These are phyloP conservation scores for Theristicus caerulescens DNA, from an alignment of 2,113 vertebrate genomes.

Conservation along the genomic window DNA sequence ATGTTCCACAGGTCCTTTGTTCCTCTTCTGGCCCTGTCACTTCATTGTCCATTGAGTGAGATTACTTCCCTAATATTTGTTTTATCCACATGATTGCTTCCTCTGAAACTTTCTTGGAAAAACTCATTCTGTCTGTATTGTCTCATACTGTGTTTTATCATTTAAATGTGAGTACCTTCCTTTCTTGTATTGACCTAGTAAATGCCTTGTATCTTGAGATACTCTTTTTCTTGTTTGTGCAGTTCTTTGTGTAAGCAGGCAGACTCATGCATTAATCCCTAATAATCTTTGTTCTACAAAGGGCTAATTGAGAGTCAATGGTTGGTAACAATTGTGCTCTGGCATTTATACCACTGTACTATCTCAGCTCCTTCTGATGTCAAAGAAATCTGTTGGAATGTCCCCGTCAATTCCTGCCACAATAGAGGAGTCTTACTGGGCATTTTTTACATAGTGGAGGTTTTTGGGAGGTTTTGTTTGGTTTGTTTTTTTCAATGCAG, in stretches of 20 bases:
- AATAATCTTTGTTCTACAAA: not conserved
- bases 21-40: not conserved
- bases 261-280: not conserved
- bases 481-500: not conserved
- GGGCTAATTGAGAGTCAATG: not conserved
- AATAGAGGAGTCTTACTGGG: not conserved
- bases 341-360: not conserved
- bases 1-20: not conserved
- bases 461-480: not conserved
- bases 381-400: not conserved
- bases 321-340: not conserved
- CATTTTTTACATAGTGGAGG: not conserved
- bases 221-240: not conserved
- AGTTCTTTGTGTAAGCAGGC: not conserved
- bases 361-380: not conserved
- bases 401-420: not conserved
- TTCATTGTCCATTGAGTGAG: not conserved
- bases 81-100: not conserved
- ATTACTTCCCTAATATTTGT: not conserved
- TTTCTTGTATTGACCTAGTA: not conserved
- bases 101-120: not conserved
- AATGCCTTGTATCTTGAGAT: not conserved
- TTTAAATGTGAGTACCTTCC: not conserved
- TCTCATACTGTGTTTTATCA: not conserved
- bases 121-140: not conserved